Evolutionary conservation across 2,797 vertebrate genomes (phyloP).

Genomic region (Xyrichtys novacula): DNA sequence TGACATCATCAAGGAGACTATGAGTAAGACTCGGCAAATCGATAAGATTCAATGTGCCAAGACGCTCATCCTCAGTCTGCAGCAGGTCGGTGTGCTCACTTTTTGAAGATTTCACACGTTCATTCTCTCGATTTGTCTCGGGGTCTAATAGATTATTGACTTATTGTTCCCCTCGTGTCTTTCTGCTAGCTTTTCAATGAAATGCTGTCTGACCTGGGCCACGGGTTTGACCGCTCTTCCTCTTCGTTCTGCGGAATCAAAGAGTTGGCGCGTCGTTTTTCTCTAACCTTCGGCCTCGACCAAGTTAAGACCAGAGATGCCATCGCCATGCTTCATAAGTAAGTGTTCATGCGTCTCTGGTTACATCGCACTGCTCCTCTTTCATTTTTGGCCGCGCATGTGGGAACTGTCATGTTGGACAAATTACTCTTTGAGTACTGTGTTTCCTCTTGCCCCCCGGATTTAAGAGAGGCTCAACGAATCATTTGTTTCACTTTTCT

Average conservation of each 20-base stretch:
- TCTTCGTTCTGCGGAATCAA: constrained; percentile 97
- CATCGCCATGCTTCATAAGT: constrained; percentile 99
- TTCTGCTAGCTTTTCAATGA: constrained; percentile 94
- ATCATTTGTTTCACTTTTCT: constrained; percentile 28
- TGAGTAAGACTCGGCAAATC: constrained; percentile 99
- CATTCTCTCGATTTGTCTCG: not conserved
- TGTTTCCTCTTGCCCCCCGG: constrained; percentile 33
- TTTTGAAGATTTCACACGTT: not conserved
- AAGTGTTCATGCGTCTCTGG: constrained; percentile 66
- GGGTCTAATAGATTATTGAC: constrained; percentile 5
- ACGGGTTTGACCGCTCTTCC: constrained; percentile 97
- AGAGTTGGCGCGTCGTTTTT: constrained; percentile 98
- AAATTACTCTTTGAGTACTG: constrained; percentile 47
- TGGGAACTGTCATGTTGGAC: constrained; percentile 49
- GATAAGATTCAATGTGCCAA: constrained; percentile 99
- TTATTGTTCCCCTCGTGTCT: constrained; percentile 1
- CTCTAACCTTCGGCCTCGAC: constrained; percentile 98
- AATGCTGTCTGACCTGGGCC: constrained; percentile 97
- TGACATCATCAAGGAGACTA: constrained; percentile 99
- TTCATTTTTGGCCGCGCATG: constrained; percentile 25
- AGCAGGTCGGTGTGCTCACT: constrained; percentile 90
- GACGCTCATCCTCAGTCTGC: constrained; percentile 98
- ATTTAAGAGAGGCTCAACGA: constrained; percentile 37
- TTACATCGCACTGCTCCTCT: constrained; percentile 2
- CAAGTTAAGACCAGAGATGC: constrained; percentile 99